Evolutionary conservation across 64 coral and sea anemone species (phyloP).

Genomic region (Catalaphyllia jardinei): DNA sequence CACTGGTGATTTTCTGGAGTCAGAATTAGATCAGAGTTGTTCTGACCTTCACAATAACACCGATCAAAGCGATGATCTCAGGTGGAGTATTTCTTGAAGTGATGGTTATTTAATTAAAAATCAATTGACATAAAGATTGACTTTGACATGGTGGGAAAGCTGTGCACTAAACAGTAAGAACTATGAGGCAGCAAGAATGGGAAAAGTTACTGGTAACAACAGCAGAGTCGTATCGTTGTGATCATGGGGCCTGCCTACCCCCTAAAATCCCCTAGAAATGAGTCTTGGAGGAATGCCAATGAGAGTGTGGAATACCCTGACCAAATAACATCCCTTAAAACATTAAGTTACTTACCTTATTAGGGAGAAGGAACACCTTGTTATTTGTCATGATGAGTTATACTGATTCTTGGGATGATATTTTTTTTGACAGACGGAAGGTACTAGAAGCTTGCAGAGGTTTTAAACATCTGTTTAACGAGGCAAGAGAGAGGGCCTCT

Average conservation of each 20-base stretch:
- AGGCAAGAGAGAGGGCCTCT: slow-evolving; percentile 87
- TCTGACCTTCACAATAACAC: slow-evolving; percentile 85
- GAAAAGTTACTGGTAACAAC: too few relatives aligned
- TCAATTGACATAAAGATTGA: background rate
- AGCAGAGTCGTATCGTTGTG: too few relatives aligned
- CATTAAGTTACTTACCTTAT: too few relatives aligned
- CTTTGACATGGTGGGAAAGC: background rate
- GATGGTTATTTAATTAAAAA: background rate
- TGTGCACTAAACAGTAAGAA: too few relatives aligned
- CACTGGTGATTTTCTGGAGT: slow-evolving; percentile 83
- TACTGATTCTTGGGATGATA: background rate
- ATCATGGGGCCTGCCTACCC: too few relatives aligned
- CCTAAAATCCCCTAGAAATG: too few relatives aligned
- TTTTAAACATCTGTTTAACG: slow-evolving; percentile 92
- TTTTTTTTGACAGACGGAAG: slow-evolving; percentile 63
- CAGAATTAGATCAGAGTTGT: slow-evolving; percentile 84
- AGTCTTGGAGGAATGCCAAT: too few relatives aligned
- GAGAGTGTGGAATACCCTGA: too few relatives aligned
- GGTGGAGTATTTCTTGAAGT: slow-evolving; percentile 3
- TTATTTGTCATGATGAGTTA: background rate
- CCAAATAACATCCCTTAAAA: too few relatives aligned
- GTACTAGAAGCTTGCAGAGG: slow-evolving; percentile 90
- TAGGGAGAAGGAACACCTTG: too few relatives aligned
- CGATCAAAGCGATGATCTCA: slow-evolving; percentile 80
- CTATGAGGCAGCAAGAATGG: too few relatives aligned